Evolutionary conservation across 2,113 vertebrate species (phyloP).

Genomic region (Hippocampus barbouri): DNA sequence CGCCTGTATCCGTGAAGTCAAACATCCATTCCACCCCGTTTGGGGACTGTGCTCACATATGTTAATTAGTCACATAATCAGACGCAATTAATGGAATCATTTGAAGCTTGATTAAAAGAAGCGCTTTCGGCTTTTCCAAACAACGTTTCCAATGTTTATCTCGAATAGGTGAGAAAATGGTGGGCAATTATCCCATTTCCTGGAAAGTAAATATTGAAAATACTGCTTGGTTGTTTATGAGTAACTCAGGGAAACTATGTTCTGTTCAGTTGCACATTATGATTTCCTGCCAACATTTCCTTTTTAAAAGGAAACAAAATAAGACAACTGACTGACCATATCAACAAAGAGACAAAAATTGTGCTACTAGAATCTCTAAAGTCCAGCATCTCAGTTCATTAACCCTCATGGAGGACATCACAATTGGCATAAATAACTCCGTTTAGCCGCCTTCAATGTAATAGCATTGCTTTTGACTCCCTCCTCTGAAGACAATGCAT

Average conservation of each 20-base stretch:
- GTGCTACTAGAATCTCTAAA: background rate
- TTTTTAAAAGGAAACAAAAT: background rate
- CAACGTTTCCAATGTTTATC: constrained; percentile 42
- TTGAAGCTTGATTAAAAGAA: constrained; percentile 48
- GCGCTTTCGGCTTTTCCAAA: constrained; percentile 53
- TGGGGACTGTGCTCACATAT: constrained; percentile 24
- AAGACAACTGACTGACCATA: background rate
- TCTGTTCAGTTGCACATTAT: background rate
- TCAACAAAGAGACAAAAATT: background rate
- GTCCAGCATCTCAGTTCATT: background rate
- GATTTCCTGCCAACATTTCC: background rate
- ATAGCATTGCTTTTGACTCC: too few relatives aligned
- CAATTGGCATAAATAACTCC: background rate
- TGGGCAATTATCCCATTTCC: constrained; percentile 29
- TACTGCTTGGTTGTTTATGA: background rate
- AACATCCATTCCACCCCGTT: constrained; percentile 40
- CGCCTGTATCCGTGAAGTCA: constrained; percentile 39
- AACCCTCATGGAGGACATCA: background rate
- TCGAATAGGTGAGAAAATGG: constrained; percentile 34
- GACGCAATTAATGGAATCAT: constrained; percentile 59
- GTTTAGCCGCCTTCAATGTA: background rate
- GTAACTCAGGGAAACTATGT: constrained; percentile 1
- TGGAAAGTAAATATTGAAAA: constrained; percentile 27
- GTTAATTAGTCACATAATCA: constrained; percentile 58
- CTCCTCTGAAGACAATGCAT: background rate